phyloP scores from a whole-genome alignment of 1,140 invertebrate species.

The Lucilia sericata region DNA sequence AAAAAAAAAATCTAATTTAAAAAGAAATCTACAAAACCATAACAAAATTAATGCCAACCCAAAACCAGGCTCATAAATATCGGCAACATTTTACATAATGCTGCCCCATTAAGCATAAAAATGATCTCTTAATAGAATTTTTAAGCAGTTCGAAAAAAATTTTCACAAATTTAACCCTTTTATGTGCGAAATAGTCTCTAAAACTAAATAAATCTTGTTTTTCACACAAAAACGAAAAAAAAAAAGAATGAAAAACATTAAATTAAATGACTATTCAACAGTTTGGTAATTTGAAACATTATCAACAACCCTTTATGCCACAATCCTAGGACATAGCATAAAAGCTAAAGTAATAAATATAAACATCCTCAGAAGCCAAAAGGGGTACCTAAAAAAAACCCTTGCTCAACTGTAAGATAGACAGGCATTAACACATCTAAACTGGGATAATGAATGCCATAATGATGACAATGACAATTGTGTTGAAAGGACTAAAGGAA shows the following conservation, averaged over 20 bases:
- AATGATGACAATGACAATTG: constrained; percentile 31
- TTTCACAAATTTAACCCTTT: constrained; percentile 32
- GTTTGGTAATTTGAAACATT: constrained; percentile 34
- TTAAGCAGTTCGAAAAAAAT: neutral
- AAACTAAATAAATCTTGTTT: constrained; percentile 39
- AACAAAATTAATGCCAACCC: neutral
- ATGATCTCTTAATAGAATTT: constrained; percentile 4
- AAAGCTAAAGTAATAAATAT: neutral
- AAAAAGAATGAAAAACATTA: constrained; percentile 24
- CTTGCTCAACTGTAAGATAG: neutral
- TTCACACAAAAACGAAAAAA: neutral
- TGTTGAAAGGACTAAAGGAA: constrained; percentile 28
- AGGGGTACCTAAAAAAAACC: constrained; percentile 24
- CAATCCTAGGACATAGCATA: neutral
- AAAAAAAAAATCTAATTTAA: too few relatives aligned
- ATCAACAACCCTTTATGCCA: constrained; percentile 22
- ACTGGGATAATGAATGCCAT: constrained; percentile 38
- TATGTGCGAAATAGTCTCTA: constrained; percentile 21
- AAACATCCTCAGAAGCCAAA: constrained; percentile 27
- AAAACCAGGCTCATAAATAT: constrained; percentile 19
- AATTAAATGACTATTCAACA: constrained; percentile 44
- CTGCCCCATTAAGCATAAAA: constrained; percentile 2
- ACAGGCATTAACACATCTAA: constrained; percentile 27
- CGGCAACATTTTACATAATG: neutral
- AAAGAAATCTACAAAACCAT: neutral